phyloP scores from a whole-genome alignment of 1,140 invertebrate species.

The Homarus americanus region DNA sequence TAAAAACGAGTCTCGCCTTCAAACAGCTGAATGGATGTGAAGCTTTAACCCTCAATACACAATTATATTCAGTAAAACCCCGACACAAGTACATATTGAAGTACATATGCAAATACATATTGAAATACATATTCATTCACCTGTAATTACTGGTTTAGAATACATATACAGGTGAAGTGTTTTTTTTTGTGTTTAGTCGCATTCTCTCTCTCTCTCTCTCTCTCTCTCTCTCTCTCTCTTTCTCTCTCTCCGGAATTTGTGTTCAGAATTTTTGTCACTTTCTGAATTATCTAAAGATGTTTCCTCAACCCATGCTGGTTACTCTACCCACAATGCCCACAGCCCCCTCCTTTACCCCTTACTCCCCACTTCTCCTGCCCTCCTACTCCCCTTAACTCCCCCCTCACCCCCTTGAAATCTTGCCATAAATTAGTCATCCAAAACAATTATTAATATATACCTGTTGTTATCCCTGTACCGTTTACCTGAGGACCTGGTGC shows the following conservation, averaged over 20 bases:
- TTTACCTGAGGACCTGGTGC: too few species aligned
- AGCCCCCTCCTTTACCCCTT: neutral
- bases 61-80: neutral
- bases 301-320: too few species aligned
- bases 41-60: too few species aligned
- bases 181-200: neutral
- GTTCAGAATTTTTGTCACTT: too few species aligned
- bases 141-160: neutral
- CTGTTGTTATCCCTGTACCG: too few species aligned
- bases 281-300: too few species aligned
- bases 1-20: too few species aligned
- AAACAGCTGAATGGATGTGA: too few species aligned
- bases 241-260: neutral
- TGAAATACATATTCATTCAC: neutral
- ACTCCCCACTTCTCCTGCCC: neutral
- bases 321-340: too few species aligned
- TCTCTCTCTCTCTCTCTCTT: slow-evolving; percentile 26
- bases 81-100: neutral
- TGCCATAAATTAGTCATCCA: too few species aligned
- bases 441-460: too few species aligned
- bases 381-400: neutral
- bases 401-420: too few species aligned
- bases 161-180: neutral
- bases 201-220: slow-evolving; percentile 36
- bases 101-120: neutral